Percentiles rank a stretch among this genome's conserved stretches.
Evolutionary conservation across 2,113 vertebrate species (phyloP).

Genomic region (Triplophysa rosa): DNA sequence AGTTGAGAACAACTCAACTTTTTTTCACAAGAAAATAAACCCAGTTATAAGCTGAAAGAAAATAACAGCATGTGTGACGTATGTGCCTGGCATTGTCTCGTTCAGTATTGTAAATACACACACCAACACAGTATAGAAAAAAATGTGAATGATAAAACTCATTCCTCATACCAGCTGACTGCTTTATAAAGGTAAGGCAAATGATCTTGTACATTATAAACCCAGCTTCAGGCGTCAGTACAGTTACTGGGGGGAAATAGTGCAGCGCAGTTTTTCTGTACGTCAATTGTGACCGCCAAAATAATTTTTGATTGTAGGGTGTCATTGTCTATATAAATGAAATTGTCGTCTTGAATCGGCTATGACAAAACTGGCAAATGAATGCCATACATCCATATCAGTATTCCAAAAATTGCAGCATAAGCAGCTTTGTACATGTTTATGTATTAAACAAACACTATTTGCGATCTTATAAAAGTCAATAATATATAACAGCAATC

Average conservation of each 20-base stretch:
- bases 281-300: neutral
- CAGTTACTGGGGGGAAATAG: neutral
- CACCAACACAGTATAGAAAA: constrained; percentile 16
- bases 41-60: constrained; percentile 2
- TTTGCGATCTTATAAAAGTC: neutral
- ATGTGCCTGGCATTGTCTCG: constrained; percentile 22
- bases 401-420: neutral
- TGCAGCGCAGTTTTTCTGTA: neutral
- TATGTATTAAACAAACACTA: neutral
- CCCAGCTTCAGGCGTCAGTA: constrained; percentile 5
- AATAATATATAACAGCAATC: neutral
- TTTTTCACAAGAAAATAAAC: constrained; percentile 60
- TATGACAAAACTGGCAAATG: neutral
- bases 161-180: constrained; percentile 55
- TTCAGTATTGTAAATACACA: constrained; percentile 20
- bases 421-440: neutral
- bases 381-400: neutral
- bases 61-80: constrained; percentile 6
- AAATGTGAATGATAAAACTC: constrained; percentile 71
- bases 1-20: constrained; percentile 68
- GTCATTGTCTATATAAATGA: neutral
- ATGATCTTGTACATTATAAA: neutral
- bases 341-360: neutral
- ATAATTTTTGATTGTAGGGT: neutral
- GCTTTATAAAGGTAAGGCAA: constrained; percentile 6